A percentile compares a stretch with the other conserved stretches of the same genome.
Conservation (phyloP, 92 coral and sea anemone species). For the Metridium senile region DNA sequence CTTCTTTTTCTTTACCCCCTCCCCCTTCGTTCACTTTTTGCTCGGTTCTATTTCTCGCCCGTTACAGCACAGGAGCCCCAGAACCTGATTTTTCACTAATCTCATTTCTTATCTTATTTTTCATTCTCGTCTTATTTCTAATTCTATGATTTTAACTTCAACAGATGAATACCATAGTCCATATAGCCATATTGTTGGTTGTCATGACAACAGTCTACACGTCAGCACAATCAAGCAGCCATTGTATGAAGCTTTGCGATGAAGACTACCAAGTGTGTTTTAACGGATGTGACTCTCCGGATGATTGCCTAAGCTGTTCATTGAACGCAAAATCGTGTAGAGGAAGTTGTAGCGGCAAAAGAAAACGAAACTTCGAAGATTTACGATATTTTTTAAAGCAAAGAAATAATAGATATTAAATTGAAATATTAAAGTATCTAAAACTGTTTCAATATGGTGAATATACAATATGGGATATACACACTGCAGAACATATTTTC, state of each 20-base stretch:
- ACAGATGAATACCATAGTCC: slow-evolving; percentile 26
- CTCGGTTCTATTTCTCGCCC: too few species aligned
- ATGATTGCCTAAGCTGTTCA: slow-evolving; percentile 21
- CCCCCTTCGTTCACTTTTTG: too few species aligned
- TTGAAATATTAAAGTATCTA: neutral
- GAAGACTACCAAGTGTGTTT: slow-evolving; percentile 7
- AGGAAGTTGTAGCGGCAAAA: neutral
- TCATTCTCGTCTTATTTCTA: too few species aligned
- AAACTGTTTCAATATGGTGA: neutral
- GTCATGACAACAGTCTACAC: slow-evolving; percentile 29
- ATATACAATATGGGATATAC: neutral
- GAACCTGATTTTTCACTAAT: too few species aligned
- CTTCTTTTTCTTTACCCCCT: too few species aligned
- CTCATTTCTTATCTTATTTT: too few species aligned
- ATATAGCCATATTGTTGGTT: slow-evolving; percentile 15
- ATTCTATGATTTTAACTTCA: neutral
- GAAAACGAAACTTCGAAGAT: slow-evolving; percentile 25
- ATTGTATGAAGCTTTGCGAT: slow-evolving; percentile 14
- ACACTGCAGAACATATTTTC: too few species aligned
- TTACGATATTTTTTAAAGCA: slow-evolving; percentile 2
- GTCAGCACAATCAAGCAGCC: slow-evolving; percentile 6
- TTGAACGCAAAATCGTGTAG: slow-evolving; percentile 6
- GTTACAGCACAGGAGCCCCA: too few species aligned
- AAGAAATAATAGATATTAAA: slow-evolving; percentile 6
- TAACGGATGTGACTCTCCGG: slow-evolving; percentile 6